Evolutionary conservation across 2,797 vertebrate genomes (phyloP).

Genomic region (Geotrypetes seraphini): DNA sequence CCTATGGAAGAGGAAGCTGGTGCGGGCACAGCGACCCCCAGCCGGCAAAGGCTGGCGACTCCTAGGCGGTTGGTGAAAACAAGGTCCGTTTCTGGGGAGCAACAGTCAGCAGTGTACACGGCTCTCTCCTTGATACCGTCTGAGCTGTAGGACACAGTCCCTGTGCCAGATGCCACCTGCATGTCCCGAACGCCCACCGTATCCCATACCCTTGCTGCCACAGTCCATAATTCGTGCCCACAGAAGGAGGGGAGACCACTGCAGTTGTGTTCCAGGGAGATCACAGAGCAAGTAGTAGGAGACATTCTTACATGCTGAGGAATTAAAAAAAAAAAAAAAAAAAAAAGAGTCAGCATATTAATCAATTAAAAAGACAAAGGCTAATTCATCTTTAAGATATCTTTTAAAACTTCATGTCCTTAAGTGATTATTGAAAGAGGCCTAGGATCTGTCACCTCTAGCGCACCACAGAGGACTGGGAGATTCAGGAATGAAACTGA

Average conservation of each 20-base stretch:
- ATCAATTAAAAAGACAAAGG: no score
- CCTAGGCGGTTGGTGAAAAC: constrained; percentile 53
- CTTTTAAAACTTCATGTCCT: no score
- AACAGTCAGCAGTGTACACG: constrained; percentile 57
- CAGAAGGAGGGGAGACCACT: background rate
- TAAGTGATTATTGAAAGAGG: background rate
- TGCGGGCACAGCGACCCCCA: constrained; percentile 9
- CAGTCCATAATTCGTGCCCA: background rate
- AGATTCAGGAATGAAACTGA: no score
- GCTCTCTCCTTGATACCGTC: constrained; percentile 31
- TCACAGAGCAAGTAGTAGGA: background rate
- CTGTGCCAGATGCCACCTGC: background rate
- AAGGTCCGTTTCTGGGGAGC: constrained; percentile 46
- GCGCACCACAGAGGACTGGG: background rate
- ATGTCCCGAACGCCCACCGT: constrained; percentile 7
- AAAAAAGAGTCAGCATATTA: no score
- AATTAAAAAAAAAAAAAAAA: no score
- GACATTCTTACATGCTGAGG: background rate
- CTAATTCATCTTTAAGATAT: no score
- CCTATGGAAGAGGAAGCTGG: background rate
- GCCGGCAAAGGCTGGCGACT: constrained; percentile 43
- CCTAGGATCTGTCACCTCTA: background rate
- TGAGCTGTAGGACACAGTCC: background rate
- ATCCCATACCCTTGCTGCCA: constrained; percentile 1
- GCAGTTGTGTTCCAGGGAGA: background rate